Percentiles rank a stretch among this genome's conserved stretches.
phyloP scores from a whole-genome alignment of 2,113 vertebrate genomes.

The Hyla sarda region DNA sequence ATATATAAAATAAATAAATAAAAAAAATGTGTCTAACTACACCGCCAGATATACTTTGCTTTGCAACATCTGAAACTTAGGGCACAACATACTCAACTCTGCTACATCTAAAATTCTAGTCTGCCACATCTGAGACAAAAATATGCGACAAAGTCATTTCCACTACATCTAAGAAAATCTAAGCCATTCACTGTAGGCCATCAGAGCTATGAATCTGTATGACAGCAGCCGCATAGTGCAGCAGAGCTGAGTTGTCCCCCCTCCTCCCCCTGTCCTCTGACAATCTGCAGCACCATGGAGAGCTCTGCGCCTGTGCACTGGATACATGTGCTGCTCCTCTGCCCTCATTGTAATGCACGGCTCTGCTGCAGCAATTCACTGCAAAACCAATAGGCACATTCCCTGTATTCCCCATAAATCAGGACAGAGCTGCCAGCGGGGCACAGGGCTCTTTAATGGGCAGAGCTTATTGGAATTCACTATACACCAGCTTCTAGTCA shows the following conservation, averaged over 20 bases:
- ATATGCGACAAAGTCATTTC: too few relatives aligned
- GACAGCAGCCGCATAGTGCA: constrained; percentile 38
- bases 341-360: constrained; percentile 14
- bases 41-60: neutral
- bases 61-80: neutral
- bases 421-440: neutral
- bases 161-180: too few relatives aligned
- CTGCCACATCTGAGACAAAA: too few relatives aligned
- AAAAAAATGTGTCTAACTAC: too few relatives aligned
- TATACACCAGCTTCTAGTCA: neutral
- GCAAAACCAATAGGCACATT: neutral
- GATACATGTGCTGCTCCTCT: neutral
- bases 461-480: neutral
- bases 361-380: neutral
- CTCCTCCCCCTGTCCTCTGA: neutral
- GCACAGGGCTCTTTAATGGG: neutral
- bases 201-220: constrained; percentile 1
- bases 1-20: too few relatives aligned
- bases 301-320: constrained; percentile 61
- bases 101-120: neutral
- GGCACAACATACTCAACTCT: neutral
- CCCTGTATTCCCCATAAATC: neutral
- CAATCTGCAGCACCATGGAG: constrained; percentile 73
- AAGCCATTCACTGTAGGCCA: neutral
- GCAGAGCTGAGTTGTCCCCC: neutral